phyloP scores from a whole-genome alignment of 2,113 vertebrate genomes.

The Phoenicopterus ruber region DNA sequence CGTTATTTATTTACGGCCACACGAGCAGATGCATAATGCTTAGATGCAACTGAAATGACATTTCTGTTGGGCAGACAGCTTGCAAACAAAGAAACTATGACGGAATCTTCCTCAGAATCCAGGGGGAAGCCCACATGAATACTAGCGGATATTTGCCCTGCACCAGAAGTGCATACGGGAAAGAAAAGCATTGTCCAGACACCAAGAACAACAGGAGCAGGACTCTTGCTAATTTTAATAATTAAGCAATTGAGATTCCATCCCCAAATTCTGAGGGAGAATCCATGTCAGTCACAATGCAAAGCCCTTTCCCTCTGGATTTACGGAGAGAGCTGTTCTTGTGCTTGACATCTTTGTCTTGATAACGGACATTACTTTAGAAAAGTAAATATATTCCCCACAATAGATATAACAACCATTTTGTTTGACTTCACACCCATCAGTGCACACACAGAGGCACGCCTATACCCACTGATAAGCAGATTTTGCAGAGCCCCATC shows the following conservation, averaged over 20 bases:
- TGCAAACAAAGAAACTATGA: conserved; percentile 25
- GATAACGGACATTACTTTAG: not conserved
- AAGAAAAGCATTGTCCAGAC: not conserved
- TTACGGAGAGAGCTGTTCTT: not conserved
- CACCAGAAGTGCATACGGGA: fast-evolving
- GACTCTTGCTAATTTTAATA: not conserved
- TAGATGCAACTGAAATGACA: conserved; percentile 35
- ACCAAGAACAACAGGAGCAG: not conserved
- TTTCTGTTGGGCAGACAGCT: conserved; percentile 37
- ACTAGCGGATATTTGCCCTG: not conserved
- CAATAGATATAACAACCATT: not conserved
- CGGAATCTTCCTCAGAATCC: not conserved
- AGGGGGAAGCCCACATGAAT: not conserved
- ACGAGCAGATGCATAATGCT: conserved; percentile 37
- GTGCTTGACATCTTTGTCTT: not conserved
- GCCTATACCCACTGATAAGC: not conserved
- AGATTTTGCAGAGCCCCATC: not conserved
- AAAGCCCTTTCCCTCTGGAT: not conserved
- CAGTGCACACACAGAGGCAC: not conserved
- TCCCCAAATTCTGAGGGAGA: not conserved
- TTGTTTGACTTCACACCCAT: not conserved
- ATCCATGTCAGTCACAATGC: not conserved
- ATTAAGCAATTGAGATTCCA: not conserved
- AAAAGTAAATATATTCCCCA: not conserved
- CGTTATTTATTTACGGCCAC: conserved; percentile 46